Conservation (phyloP, 2,797 vertebrate genomes). For the Anas georgica region DNA sequence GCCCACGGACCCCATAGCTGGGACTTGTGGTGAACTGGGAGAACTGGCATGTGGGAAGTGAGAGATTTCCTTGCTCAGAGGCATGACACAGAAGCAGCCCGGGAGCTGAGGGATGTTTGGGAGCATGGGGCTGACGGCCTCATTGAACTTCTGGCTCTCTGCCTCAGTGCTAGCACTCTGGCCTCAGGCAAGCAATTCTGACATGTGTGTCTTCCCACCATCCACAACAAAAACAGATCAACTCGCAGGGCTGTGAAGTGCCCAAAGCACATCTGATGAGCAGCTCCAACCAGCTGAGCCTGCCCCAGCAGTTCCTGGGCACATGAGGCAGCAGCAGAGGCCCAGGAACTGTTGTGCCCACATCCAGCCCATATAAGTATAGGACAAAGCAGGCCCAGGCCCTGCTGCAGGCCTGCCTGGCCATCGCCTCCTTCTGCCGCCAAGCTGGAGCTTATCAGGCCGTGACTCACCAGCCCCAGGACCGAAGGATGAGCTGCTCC, state of each 20-base stretch:
- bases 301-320: neutral
- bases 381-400: neutral
- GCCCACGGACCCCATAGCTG: no score
- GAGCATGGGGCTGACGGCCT: rapidly evolving
- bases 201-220: neutral
- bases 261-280: neutral
- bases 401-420: neutral
- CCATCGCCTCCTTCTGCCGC: neutral
- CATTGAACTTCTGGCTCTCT: neutral
- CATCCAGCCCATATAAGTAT: no score
- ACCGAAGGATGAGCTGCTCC: neutral
- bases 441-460: neutral
- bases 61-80: neutral
- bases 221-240: neutral
- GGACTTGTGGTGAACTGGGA: rapidly evolving
- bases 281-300: neutral
- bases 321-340: no score
- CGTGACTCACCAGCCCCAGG: neutral
- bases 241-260: neutral
- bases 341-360: no score
- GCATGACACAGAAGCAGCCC: rapidly evolving
- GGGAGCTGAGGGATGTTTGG: neutral
- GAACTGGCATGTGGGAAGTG: rapidly evolving
- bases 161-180: neutral
- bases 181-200: neutral